These are phyloP conservation scores for Plagodis pulveraria DNA, from an alignment of 2,888 invertebrate species.

Conservation along the genomic window DNA sequence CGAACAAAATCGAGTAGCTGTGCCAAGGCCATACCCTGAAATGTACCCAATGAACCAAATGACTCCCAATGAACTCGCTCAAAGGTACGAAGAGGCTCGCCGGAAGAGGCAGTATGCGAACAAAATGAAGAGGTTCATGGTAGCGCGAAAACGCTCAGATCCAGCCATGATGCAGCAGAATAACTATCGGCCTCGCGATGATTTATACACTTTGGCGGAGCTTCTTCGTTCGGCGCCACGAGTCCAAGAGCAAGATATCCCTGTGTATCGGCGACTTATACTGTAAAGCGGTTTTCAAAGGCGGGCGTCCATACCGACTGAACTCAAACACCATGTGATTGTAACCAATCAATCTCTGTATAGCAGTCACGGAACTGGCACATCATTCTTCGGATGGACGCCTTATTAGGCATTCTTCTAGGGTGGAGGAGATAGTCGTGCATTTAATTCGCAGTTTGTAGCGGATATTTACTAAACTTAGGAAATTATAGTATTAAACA, in stretches of 20 bases:
- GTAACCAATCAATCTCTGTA: conserved; percentile 33
- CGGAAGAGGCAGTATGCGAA: conserved; percentile 79
- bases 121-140: conserved; percentile 86
- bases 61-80: conserved; percentile 72
- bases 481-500: conserved; percentile 49
- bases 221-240: conserved; percentile 81
- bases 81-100: conserved; percentile 76
- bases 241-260: conserved; percentile 83
- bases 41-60: conserved; percentile 61
- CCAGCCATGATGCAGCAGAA: conserved; percentile 68
- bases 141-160: conserved; percentile 83
- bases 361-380: conserved; percentile 34
- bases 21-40: conserved; percentile 72
- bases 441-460: conserved; percentile 77
- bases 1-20: conserved; percentile 76
- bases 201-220: conserved; percentile 85
- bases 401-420: conserved; percentile 48
- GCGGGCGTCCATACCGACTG: conserved; percentile 48
- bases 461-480: conserved; percentile 67
- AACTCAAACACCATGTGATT: conserved; percentile 36
- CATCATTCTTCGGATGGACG: conserved; percentile 50
- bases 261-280: conserved; percentile 86
- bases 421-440: conserved; percentile 67
- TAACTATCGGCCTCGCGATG: conserved; percentile 80
- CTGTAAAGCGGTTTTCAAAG: conserved; percentile 69